Evolutionary conservation across 2,113 vertebrate genomes (phyloP), one percentile per base, ranked within the genome.

Genomic region (Phocoena phocoena): DNA sequence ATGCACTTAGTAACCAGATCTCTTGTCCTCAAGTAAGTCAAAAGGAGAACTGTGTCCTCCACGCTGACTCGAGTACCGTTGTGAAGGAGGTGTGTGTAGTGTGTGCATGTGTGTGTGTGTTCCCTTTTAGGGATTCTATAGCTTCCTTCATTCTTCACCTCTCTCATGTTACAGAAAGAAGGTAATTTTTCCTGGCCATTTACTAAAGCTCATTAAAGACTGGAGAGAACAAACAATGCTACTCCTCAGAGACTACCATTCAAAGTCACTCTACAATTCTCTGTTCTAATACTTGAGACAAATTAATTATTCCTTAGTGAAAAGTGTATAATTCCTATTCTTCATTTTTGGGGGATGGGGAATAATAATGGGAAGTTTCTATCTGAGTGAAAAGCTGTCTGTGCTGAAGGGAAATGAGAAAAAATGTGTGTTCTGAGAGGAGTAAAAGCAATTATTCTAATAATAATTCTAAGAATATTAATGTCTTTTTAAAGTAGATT

Each of bases 231-330:
- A 99, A 99, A 99, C 99, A 99, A 99, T 99, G 99, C 99, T 99
- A 98, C 98, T 99, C 99, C 99, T 99, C 98, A 98, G 99, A 99
- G 99, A 99, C 99, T 98, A 98, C 99, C 99, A 99, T 99, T 99
- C 99, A 99, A 99, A 99, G 99, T 99, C 99, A 99, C 99, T 99
- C 99, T 99, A 98, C 99, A 99, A 99, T 99, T 99, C 99, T 99
- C 99, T 98, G 99, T 99, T 99, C 99, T 99, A 99, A 99, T 99
- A 99, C 99, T 99, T 99, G 99, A 99, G 99, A 99, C 99, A 99
- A 99, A 99, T 99, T 99, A 99, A 99, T 99, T 99, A 99, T 99
- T 99, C 99, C 99, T 99, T 99, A 99, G 99, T 99, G 99, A 99
- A 99, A 99, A 99, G 99, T 99, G 98, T 98, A 99, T 99, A 99